Evolutionary conservation across 1,140 invertebrate genomes (phyloP).

Genomic region (Drosophila suzukii): DNA sequence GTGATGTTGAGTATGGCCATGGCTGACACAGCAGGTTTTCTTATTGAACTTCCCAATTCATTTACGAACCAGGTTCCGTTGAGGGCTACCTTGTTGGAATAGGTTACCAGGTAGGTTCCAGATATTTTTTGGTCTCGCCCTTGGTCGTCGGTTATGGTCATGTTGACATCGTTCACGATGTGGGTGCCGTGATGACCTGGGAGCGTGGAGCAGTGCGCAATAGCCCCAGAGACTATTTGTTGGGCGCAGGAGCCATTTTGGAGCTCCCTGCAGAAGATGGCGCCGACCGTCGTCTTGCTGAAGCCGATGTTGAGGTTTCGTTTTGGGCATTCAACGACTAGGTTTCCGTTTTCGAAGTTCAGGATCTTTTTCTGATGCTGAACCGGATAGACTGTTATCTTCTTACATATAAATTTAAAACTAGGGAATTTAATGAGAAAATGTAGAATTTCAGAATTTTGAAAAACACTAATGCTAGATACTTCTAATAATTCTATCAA

Average conservation of each 20-base stretch:
- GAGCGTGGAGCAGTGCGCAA: neutral
- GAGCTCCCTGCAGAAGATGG: neutral
- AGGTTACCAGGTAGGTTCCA: neutral
- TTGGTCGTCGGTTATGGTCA: neutral
- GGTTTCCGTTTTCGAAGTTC: conserved; percentile 1
- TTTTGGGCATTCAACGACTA: neutral
- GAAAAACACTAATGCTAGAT: conserved; percentile 2
- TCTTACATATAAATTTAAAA: conserved; percentile 1
- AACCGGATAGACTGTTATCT: neutral
- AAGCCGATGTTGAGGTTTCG: neutral
- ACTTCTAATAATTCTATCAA: conserved; percentile 4
- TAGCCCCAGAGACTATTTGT: neutral
- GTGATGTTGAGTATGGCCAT: no score
- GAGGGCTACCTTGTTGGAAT: neutral
- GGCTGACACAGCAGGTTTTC: no score
- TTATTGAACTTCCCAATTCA: no score
- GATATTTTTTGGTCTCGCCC: neutral
- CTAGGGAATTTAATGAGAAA: conserved; percentile 6
- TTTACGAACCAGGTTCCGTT: neutral
- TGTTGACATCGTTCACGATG: neutral
- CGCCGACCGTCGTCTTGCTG: neutral
- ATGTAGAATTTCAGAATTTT: conserved; percentile 1
- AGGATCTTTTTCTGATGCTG: neutral
- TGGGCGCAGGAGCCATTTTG: neutral
- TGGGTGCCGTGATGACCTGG: neutral